Evolutionary conservation across 2,797 vertebrate species (phyloP).

Genomic region (Trichosurus vulpecula): DNA sequence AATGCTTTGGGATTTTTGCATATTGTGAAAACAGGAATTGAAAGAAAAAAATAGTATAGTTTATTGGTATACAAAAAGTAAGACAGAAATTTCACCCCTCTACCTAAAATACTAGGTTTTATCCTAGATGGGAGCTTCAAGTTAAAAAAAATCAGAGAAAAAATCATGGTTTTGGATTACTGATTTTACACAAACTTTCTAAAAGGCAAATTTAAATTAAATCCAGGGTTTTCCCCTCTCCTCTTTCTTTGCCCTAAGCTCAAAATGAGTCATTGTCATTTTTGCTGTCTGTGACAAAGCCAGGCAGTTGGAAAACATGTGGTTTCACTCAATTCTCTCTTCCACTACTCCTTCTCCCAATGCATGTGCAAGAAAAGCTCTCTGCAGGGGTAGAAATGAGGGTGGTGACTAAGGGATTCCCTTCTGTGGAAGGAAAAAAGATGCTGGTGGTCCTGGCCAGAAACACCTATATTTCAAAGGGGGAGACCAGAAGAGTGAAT

Average conservation of each 20-base stretch:
- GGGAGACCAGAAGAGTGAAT: not conserved
- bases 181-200: not conserved
- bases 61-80: not conserved
- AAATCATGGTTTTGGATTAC: not conserved
- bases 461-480: not conserved
- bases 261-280: not conserved
- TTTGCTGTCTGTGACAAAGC: not conserved
- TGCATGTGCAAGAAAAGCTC: not conserved
- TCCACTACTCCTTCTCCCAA: not conserved
- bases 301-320: not conserved
- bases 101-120: not conserved
- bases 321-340: not conserved
- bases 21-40: not conserved
- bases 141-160: not conserved
- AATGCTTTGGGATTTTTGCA: not conserved
- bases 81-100: not conserved
- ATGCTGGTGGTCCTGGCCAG: not conserved
- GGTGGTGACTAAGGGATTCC: not conserved
- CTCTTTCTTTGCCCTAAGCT: not conserved
- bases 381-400: not conserved
- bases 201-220: not conserved
- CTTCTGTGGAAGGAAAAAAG: not conserved
- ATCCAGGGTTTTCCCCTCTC: not conserved
- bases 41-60: not conserved
- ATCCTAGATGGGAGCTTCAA: not conserved